Evolutionary conservation across 1,140 invertebrate species (phyloP), one percentile per base, ranked within the genome.

Genomic region (Macrotrachela quadricornifera): DNA sequence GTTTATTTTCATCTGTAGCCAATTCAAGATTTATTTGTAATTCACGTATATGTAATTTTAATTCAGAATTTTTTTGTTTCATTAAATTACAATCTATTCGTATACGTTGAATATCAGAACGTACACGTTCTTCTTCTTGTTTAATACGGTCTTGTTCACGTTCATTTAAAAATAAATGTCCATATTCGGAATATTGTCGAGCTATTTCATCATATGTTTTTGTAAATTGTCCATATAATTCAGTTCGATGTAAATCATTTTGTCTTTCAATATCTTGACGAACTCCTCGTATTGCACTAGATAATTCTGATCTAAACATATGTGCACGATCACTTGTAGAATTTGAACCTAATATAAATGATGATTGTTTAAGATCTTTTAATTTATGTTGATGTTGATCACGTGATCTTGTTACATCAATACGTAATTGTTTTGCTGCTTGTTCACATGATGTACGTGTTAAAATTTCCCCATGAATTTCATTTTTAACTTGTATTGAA

Each of bases 231-330:
- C 3, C 8, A 30, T 30, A 30, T 14, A 42, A 15, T 14, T 42
- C 40, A 15, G 1, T 42, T 6, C 40, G 40, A 14, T 42, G 40
- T 42, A 4, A 3, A 13, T 42, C 40, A 42, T 42, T 42, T 42
- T 13, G 3, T 14, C 12, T 13, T 42, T 71, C 71, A 56, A 69
- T 71, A 52, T 74, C 72, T 47, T 64, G 62, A 57, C 72, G 72
- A 56, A 74, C 72, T 58, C 74, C 73, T 43, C 70, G 56, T 57
- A 74, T 72, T 43, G 71, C 71, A 51, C 72, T 64, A 42, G 70
- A 64, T 50, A 74, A 58, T 57, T 74, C 72, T 57, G 69, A 71
- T 62, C 10, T 13, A 15, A 42, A 42, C 49, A 67, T 62, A 14
- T 42, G 40, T 30, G 21, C 21, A 30, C 21, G 21, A 30, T 30